Evolutionary conservation across 2,888 invertebrate genomes (phyloP), one percentile per base, ranked within the genome.

Genomic region (Andrena marginata): DNA sequence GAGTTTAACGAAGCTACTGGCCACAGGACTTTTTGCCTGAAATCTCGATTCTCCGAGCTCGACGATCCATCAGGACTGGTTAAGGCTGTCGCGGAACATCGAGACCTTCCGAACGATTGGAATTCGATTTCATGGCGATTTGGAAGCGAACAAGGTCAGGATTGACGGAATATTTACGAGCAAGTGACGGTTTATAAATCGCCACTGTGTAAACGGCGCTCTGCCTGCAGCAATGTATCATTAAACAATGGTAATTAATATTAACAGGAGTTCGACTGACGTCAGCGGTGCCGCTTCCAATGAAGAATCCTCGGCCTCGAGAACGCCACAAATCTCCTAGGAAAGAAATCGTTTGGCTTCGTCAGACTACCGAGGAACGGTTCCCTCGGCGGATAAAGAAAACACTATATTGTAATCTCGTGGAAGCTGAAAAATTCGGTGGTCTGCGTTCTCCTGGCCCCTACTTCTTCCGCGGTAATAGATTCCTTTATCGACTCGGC

Each of bases 401-500:
- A 87, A 82, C 79, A 78, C 69, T 80, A 80, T 82, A 85, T 88
- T 84, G 87, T 87, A 87, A 88, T 88, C 87, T 80, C 56, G 68
- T 26, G 80, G 82, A 49, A 86, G 80, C 77, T 88, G 85, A 87
- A 87, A 88, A 88, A 88, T 88, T 83, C 67, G 75, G 79, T 69
- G 70, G 78, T 56, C 79, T 51, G 49, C 77, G 62, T 72, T 60
- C 68, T 60, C 62, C 54, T 64, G 35, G 33, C 51, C 72, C 49
- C 54, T 73, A 70, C 62, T 59, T 42, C 54, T 73, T 75, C 62
- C 42, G 80, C 79, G 87, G 89, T 92, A 91, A 92, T 91, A 91
- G 92, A 92, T 92, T 92, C 89, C 91, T 91, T 91, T 91, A 92
- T 92, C 91, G 90, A 86, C 84, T 82, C 75, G 75, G 29, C 78